A percentile compares a stretch with the other conserved stretches of the same genome.
These are phyloP conservation scores for Loris lydekkerianus DNA, from an alignment of 2,797 vertebrate species.

Conservation along the genomic window DNA sequence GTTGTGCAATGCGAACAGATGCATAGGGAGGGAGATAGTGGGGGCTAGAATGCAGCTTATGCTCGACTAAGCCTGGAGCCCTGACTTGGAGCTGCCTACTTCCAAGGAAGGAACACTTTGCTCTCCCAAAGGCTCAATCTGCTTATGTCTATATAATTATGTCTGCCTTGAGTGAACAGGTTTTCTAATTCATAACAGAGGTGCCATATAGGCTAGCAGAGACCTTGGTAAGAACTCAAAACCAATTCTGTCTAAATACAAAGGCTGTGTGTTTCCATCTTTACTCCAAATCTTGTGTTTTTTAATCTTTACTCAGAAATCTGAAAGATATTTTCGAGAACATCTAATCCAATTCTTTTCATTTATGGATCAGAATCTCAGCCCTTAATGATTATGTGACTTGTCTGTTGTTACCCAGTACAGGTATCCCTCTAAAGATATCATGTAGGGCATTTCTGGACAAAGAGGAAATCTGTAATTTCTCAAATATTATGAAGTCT, in stretches of 20 bases:
- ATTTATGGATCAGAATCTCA: not conserved
- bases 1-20: not conserved
- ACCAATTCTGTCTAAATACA: not conserved
- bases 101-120: not conserved
- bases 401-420: not conserved
- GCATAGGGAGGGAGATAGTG: not conserved
- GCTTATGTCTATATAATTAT: not conserved
- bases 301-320: slow-evolving; percentile 1
- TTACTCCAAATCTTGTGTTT: slow-evolving; percentile 4
- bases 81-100: not conserved
- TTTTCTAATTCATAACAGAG: not conserved
- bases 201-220: not conserved
- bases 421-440: not conserved
- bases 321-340: not conserved
- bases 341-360: not conserved
- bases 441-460: not conserved
- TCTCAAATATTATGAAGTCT: not conserved
- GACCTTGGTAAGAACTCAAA: not conserved
- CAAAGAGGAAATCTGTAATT: not conserved
- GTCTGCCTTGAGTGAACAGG: not conserved
- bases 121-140: not conserved
- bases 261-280: not conserved
- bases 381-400: not conserved
- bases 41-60: not conserved
- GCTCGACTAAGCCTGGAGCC: not conserved